Evolutionary conservation across 2,888 invertebrate species (phyloP).

Genomic region (Callinectes sapidus): DNA sequence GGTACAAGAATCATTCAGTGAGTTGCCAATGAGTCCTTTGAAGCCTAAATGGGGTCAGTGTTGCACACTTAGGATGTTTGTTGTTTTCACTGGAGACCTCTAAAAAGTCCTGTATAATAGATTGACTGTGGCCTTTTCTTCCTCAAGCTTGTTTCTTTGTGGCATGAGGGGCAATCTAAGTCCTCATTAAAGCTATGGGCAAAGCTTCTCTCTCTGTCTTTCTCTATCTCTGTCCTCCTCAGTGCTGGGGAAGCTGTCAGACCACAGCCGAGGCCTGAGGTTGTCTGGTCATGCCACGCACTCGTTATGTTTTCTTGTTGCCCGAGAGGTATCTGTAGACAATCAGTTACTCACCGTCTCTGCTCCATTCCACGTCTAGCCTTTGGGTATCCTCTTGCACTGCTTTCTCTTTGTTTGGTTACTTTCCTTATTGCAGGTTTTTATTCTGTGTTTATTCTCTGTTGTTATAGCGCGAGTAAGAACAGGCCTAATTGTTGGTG

Average conservation of each 20-base stretch:
- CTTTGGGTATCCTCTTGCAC: constrained; percentile 58
- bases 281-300: constrained; percentile 47
- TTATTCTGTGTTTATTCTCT: constrained; percentile 50
- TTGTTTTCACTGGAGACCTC: constrained; percentile 58
- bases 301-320: constrained; percentile 58
- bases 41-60: constrained; percentile 55
- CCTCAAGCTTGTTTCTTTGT: constrained; percentile 63
- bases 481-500: constrained; percentile 61
- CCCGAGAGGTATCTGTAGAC: constrained; percentile 61
- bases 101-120: constrained; percentile 61
- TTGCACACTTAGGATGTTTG: constrained; percentile 59
- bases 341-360: constrained; percentile 56
- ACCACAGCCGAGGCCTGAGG: constrained; percentile 35
- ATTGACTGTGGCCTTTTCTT: constrained; percentile 69
- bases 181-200: constrained; percentile 34
- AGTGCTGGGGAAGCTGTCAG: neutral
- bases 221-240: constrained; percentile 15
- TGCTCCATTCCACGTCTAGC: constrained; percentile 59
- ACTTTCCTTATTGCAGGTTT: constrained; percentile 46
- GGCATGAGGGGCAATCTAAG: constrained; percentile 44
- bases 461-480: constrained; percentile 64
- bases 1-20: neutral
- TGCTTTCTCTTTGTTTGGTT: constrained; percentile 56
- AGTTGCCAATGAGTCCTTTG: constrained; percentile 25
- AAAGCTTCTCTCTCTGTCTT: neutral